Evolutionary conservation across 2,888 invertebrate species (phyloP).

Genomic region (Hymenopus coronatus): DNA sequence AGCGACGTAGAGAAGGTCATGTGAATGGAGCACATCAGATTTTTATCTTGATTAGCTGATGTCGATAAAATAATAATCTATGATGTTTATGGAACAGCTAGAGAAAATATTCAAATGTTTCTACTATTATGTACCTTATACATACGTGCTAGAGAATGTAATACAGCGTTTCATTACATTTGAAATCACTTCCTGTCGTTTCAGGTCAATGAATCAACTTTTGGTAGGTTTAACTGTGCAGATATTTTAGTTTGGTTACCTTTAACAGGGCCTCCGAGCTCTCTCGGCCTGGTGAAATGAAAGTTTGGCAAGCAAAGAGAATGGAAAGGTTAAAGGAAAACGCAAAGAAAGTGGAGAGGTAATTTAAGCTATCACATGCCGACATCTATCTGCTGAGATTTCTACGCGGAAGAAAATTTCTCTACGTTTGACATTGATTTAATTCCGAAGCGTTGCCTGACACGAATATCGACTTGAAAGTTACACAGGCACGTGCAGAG

Average conservation of each 20-base stretch:
- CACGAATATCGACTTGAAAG: background rate
- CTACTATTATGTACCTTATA: too few relatives aligned
- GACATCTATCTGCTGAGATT: background rate
- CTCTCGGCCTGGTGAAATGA: background rate
- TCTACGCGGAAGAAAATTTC: background rate
- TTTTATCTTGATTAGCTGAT: too few relatives aligned
- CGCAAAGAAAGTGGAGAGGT: background rate
- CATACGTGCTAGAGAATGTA: too few relatives aligned
- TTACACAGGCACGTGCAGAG: background rate
- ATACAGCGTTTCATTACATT: too few relatives aligned
- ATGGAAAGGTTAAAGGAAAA: conserved; percentile 12
- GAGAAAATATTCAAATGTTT: too few relatives aligned
- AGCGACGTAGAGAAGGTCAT: too few relatives aligned
- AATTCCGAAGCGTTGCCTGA: background rate
- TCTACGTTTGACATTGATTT: background rate
- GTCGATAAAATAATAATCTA: too few relatives aligned
- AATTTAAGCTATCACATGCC: background rate
- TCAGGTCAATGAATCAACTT: too few relatives aligned
- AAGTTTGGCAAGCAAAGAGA: conserved; percentile 14
- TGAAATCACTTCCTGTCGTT: too few relatives aligned
- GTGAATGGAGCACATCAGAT: too few relatives aligned
- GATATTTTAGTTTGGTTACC: background rate
- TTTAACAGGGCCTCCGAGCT: background rate
- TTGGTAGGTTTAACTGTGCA: too few relatives aligned
- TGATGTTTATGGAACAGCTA: too few relatives aligned